Conservation (phyloP, 30 jellyfish, hydroid and myxozoan genomes). For the Aurelia aurita region DNA sequence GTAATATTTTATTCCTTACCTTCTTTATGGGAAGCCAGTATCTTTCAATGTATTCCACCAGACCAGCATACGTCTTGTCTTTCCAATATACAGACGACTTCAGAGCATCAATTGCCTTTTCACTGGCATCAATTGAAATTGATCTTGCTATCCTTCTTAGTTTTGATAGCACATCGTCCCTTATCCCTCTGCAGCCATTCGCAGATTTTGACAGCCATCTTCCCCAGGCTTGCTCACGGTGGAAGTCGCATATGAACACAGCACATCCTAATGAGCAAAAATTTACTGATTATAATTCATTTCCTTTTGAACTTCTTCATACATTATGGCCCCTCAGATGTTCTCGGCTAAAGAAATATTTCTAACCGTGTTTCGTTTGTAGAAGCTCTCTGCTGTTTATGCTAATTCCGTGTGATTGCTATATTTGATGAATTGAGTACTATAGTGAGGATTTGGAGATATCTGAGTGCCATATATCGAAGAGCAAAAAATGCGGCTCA, state of each 20-base stretch:
- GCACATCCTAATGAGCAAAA: not conserved
- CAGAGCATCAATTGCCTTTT: not conserved
- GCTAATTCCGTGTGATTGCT: no score
- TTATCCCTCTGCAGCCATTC: slow-evolving; percentile 12
- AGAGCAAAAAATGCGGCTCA: no score
- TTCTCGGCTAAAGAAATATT: no score
- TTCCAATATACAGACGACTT: not conserved
- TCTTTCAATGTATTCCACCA: slow-evolving; percentile 23
- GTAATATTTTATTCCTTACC: not conserved
- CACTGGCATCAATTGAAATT: slow-evolving; percentile 1
- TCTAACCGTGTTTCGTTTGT: no score
- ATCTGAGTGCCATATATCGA: no score
- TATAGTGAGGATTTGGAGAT: no score
- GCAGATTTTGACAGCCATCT: slow-evolving; percentile 26
- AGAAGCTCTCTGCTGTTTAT: no score
- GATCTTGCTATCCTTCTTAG: slow-evolving; percentile 23
- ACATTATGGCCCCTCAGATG: no score
- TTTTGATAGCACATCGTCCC: slow-evolving; percentile 4
- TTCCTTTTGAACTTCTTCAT: no score
- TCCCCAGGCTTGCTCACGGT: slow-evolving; percentile 73
- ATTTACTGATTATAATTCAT: no score
- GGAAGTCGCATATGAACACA: slow-evolving; percentile 46
- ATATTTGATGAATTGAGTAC: no score
- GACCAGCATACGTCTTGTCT: slow-evolving; percentile 1
- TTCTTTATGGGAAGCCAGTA: slow-evolving; percentile 14